Percentiles rank a stretch among this genome's conserved stretches.
These are phyloP conservation scores for Astyanax mexicanus DNA, from an alignment of 2,797 vertebrate genomes.

Conservation along the genomic window DNA sequence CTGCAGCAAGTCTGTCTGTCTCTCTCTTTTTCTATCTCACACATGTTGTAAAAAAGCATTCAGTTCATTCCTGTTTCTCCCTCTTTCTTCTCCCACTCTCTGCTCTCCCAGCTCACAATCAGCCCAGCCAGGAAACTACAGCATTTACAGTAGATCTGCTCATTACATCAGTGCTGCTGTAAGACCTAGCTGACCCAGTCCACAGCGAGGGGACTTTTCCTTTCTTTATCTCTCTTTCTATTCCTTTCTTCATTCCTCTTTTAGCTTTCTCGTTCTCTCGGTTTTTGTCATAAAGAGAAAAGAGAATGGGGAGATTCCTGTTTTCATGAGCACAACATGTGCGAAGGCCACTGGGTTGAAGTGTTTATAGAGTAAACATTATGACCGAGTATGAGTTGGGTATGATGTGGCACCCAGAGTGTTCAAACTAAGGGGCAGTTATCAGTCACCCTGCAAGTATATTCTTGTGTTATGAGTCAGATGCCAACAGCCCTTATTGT, in stretches of 20 bases:
- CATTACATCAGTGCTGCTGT: constrained; percentile 43
- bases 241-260: constrained; percentile 4
- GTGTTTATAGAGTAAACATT: constrained; percentile 2
- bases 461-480: constrained; percentile 1
- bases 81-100: constrained; percentile 61
- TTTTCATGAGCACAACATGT: constrained; percentile 1
- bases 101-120: background rate
- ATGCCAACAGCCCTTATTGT: constrained; percentile 39
- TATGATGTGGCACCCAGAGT: background rate
- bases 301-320: background rate
- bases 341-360: too few species aligned
- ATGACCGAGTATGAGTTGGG: background rate
- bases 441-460: constrained; percentile 10
- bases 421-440: constrained; percentile 5
- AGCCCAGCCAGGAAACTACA: constrained; percentile 44
- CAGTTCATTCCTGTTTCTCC: constrained; percentile 45
- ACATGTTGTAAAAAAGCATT: constrained; percentile 51
- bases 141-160: constrained; percentile 36
- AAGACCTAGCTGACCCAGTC: constrained; percentile 16
- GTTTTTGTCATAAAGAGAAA: background rate
- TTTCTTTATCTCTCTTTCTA: background rate
- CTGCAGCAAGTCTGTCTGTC: constrained; percentile 66
- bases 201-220: constrained; percentile 18
- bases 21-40: constrained; percentile 9
- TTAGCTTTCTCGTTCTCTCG: background rate